These are phyloP conservation scores for Himalopsyche phryganea DNA, from an alignment of 1,140 invertebrate species.

Conservation along the genomic window DNA sequence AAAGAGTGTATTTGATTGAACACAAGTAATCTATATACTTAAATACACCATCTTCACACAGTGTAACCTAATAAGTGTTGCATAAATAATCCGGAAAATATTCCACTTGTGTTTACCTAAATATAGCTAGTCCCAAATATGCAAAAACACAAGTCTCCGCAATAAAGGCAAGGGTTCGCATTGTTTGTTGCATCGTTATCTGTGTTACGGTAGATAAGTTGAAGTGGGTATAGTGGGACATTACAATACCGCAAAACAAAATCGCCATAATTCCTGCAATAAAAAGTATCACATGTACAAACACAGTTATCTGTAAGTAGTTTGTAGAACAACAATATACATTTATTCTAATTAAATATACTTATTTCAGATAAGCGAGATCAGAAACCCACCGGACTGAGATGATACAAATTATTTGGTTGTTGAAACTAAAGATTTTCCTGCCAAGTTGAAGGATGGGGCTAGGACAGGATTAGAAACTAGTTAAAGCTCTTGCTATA, in stretches of 20 bases:
- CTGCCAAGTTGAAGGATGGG: no score
- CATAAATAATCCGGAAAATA: no score
- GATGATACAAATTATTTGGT: no score
- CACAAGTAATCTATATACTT: no score
- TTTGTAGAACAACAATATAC: neutral
- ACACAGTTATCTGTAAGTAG: no score
- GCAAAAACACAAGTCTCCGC: conserved; percentile 99
- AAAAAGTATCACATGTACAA: conserved; percentile 28
- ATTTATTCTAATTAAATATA: conserved; percentile 4
- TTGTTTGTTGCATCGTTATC: conserved; percentile 98
- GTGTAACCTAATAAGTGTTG: no score
- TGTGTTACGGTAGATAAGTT: conserved; percentile 98
- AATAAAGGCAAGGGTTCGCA: conserved; percentile 95
- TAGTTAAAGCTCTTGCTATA: no score
- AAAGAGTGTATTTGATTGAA: no score
- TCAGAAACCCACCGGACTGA: no score
- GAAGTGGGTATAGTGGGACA: conserved; percentile 99
- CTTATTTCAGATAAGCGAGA: neutral
- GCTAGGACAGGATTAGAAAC: no score
- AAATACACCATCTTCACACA: no score
- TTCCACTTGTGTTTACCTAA: conserved; percentile 59
- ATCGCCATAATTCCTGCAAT: conserved; percentile 97
- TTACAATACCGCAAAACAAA: conserved; percentile 97
- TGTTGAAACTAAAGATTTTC: no score
- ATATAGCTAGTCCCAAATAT: conserved; percentile 96